Percentiles rank a stretch among this genome's conserved stretches.
Evolutionary conservation across 2,797 vertebrate genomes (phyloP).

Genomic region (Acanthopagrus latus): DNA sequence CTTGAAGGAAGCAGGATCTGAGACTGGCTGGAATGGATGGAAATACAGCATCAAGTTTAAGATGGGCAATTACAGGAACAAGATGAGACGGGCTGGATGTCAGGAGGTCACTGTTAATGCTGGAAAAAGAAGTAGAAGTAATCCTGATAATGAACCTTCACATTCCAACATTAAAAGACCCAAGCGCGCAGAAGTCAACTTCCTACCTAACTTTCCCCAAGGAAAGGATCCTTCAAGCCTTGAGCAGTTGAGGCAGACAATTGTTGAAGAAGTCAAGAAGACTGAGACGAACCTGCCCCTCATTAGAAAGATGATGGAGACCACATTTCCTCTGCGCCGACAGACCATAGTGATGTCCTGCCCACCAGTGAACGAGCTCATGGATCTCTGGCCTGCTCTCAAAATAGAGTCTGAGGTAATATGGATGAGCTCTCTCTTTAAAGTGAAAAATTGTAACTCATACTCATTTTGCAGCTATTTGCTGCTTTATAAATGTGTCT

Average conservation of each 20-base stretch:
- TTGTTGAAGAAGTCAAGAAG: constrained; percentile 41
- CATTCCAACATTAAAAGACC: constrained; percentile 51
- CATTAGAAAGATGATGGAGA: constrained; percentile 44
- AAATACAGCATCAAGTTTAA: constrained; percentile 62
- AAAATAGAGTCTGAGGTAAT: constrained; percentile 31
- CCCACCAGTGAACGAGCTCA: constrained; percentile 36
- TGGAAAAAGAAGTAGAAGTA: constrained; percentile 51
- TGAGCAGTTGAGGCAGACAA: constrained; percentile 23
- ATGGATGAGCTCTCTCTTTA: background rate
- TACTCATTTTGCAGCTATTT: too few species aligned
- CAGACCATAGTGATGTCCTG: constrained; percentile 32
- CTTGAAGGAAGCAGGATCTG: background rate
- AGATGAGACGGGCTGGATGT: constrained; percentile 55
- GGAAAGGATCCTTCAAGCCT: constrained; percentile 32
- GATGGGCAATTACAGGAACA: constrained; percentile 57
- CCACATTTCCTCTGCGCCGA: constrained; percentile 10
- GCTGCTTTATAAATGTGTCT: too few species aligned
- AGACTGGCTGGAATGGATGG: constrained; percentile 56
- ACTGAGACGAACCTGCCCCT: constrained; percentile 33
- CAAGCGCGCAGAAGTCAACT: constrained; percentile 44
- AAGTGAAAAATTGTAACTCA: too few species aligned
- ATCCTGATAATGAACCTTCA: constrained; percentile 40
- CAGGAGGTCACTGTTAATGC: constrained; percentile 56
- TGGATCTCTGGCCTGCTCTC: constrained; percentile 42
- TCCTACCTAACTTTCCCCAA: constrained; percentile 40